Evolutionary conservation across 2,888 invertebrate genomes (phyloP).

Genomic region (Dugesia japonica): DNA sequence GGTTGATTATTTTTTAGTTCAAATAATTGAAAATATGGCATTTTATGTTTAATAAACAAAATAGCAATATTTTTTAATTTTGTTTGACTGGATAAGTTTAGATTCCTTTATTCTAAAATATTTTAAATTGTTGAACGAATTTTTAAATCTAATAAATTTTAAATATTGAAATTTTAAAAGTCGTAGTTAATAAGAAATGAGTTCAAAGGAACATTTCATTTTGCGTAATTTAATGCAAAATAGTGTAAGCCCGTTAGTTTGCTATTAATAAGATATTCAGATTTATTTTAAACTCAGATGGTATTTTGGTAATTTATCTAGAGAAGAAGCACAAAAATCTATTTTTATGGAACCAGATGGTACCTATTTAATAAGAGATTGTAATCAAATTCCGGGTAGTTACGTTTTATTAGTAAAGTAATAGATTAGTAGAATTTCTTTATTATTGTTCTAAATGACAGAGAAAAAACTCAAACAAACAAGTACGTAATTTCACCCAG

Average conservation of each 20-base stretch:
- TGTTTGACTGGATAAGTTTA: no score
- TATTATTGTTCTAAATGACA: background rate
- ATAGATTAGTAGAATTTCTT: background rate
- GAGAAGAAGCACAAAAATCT: background rate
- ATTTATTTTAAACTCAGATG: background rate
- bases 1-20: no score
- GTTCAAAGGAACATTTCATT: background rate
- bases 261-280: background rate
- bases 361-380: slow-evolving; percentile 4
- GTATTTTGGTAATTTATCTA: background rate
- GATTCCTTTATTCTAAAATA: no score
- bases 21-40: no score
- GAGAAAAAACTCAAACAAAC: background rate
- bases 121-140: no score
- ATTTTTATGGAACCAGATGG: background rate
- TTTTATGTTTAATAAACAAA: no score
- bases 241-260: background rate
- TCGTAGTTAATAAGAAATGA: background rate
- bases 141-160: no score
- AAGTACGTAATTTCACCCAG: background rate
- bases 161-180: no score
- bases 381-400: background rate
- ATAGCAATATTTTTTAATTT: no score
- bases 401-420: background rate
- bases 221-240: background rate